Base-by-base conservation (phyloP, 1,140 invertebrate genomes). In the Neodiprion fabricii region DNA sequence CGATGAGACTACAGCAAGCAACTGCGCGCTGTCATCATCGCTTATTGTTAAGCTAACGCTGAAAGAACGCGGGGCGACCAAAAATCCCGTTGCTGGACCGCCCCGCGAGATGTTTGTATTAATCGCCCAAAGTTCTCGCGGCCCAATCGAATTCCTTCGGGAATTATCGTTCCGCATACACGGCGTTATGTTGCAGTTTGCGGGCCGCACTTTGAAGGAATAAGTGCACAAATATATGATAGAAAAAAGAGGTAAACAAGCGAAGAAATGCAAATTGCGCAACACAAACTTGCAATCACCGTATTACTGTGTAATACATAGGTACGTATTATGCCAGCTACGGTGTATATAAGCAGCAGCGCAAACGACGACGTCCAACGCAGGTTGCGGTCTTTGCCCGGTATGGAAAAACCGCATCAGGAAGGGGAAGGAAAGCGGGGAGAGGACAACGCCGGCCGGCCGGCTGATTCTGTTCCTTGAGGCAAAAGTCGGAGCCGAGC, bases 11-110 rank as follows among this genome's bases (percentile, higher is more conserved):
- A 61, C 53, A 40, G 28, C 28, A 40, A 5, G 28, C 28, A 5
- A 40, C 61, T 69, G 53, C 23, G 65, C 53, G 61, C 65, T 40
- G 28, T 40, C 28, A 40, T 40, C 28, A 40, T 40, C 28, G 1
- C 28, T 40, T 4, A 40, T 40, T 40, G 28, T 40, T 40, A 40
- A 5, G 28, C 28, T 40, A 4, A 40, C 14, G 66, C 47, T 47
- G 17, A 10, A 40, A 49, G 9, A 40, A 50, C 48, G 49, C 40
- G 17, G 49, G 48, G 71, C 40, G 68, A 7, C 47, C 71, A 48
- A 47, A 69, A 70, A 53, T 74, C 28, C 28, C 1, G 28, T 40
- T 40, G 17, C 40, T 68, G 50, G 67, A 74, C 66, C 48, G 68
- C 23, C 12, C 53, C 48, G 67, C 67, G 12, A 70, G 67, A 17